Conservation (phyloP, 2,888 invertebrate genomes). For the Ectemnius continuus region DNA sequence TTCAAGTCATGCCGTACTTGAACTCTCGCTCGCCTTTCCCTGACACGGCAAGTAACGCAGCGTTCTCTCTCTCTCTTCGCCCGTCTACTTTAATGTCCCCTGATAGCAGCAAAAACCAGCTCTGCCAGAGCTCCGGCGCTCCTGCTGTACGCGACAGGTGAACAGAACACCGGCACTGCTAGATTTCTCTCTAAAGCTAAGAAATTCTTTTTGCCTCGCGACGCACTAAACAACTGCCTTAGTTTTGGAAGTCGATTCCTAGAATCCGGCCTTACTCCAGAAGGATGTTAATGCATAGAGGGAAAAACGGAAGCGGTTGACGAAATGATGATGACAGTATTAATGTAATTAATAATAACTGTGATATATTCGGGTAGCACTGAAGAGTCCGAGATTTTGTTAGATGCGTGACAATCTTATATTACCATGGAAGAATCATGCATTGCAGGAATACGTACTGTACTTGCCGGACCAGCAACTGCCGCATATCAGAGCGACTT, state of each 20-base stretch:
- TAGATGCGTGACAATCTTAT: not conserved
- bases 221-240: too few species aligned
- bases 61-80: not conserved
- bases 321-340: too few species aligned
- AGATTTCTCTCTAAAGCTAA: too few species aligned
- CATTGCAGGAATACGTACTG: conserved; percentile 67
- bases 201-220: too few species aligned
- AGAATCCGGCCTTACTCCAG: too few species aligned
- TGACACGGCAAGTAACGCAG: not conserved
- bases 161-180: not conserved
- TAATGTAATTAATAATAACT: too few species aligned
- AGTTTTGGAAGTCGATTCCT: too few species aligned
- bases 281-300: too few species aligned
- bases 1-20: conserved; percentile 21
- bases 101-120: not conserved
- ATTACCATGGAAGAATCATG: not conserved
- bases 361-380: too few species aligned
- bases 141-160: not conserved
- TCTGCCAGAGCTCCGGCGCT: not conserved
- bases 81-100: not conserved
- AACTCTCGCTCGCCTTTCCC: conserved; percentile 16
- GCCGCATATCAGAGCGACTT: conserved; percentile 76
- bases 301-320: too few species aligned
- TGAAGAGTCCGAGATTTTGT: too few species aligned
- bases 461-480: conserved; percentile 77